phyloP scores from a whole-genome alignment of 2,113 vertebrate species.

The Xiphophorus hellerii region DNA sequence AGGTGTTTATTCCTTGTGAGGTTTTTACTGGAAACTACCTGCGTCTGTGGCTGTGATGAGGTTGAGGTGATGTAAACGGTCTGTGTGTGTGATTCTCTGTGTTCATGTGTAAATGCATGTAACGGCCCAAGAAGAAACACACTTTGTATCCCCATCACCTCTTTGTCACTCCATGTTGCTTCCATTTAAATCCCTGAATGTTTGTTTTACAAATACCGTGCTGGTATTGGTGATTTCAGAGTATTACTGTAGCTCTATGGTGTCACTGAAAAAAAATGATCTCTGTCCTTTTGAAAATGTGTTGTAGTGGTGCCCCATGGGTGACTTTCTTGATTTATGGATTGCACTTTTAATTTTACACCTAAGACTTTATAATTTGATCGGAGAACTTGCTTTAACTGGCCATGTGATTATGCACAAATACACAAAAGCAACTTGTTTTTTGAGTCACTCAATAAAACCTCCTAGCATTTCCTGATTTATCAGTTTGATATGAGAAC shows the following conservation, averaged over 20 bases:
- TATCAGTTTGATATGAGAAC: background rate
- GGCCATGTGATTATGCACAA: background rate
- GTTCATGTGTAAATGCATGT: constrained; percentile 45
- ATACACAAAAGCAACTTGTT: background rate
- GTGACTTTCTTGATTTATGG: constrained; percentile 23
- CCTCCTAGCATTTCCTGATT: background rate
- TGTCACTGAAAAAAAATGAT: constrained; percentile 1
- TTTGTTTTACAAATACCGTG: constrained; percentile 19
- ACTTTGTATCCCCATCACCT: background rate
- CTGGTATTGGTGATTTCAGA: constrained; percentile 17
- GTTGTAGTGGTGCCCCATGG: background rate
- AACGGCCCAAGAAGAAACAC: constrained; percentile 30
- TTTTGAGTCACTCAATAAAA: constrained; percentile 31
- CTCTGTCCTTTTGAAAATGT: background rate
- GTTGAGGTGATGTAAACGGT: constrained; percentile 34
- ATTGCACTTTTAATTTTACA: constrained; percentile 28
- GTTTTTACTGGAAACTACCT: constrained; percentile 32
- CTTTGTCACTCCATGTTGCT: background rate
- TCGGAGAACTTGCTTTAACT: background rate
- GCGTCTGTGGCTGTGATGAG: constrained; percentile 33
- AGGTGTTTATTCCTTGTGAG: constrained; percentile 22
- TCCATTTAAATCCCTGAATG: constrained; percentile 18
- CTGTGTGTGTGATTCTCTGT: constrained; percentile 60
- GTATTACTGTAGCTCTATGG: constrained; percentile 3
- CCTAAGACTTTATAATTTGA: constrained; percentile 10